Evolutionary conservation across 2,113 vertebrate species (phyloP).

Genomic region (Hypocryptadius cinnamomeus): DNA sequence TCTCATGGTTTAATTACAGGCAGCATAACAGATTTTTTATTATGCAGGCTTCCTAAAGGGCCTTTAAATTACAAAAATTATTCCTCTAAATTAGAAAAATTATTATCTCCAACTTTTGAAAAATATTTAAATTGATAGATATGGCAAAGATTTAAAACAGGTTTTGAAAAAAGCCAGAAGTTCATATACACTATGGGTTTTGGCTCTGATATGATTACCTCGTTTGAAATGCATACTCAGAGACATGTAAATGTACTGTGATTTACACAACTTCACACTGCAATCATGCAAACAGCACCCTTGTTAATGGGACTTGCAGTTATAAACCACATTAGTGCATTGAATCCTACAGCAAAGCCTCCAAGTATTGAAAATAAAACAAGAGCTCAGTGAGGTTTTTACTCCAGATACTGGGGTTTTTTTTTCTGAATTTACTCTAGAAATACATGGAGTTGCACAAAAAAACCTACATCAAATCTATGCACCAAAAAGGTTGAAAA

Average conservation of each 20-base stretch:
- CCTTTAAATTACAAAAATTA: background rate
- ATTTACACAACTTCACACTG: background rate
- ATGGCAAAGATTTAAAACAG: background rate
- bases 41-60: background rate
- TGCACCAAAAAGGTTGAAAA: background rate
- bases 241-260: background rate
- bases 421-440: background rate
- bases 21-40: background rate
- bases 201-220: background rate
- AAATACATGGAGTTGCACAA: background rate
- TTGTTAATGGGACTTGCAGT: background rate
- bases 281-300: background rate
- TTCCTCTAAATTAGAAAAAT: background rate
- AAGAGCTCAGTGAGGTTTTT: background rate
- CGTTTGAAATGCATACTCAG: background rate
- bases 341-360: background rate
- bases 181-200: background rate
- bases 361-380: background rate
- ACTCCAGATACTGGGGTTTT: background rate
- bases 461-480: background rate
- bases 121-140: background rate
- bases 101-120: background rate
- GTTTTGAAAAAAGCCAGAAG: background rate
- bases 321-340: background rate
- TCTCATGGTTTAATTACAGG: background rate